Percentiles rank a stretch among this genome's conserved stretches.
Evolutionary conservation across 2,113 vertebrate genomes (phyloP).

Genomic region (Edolisoma coerulescens): DNA sequence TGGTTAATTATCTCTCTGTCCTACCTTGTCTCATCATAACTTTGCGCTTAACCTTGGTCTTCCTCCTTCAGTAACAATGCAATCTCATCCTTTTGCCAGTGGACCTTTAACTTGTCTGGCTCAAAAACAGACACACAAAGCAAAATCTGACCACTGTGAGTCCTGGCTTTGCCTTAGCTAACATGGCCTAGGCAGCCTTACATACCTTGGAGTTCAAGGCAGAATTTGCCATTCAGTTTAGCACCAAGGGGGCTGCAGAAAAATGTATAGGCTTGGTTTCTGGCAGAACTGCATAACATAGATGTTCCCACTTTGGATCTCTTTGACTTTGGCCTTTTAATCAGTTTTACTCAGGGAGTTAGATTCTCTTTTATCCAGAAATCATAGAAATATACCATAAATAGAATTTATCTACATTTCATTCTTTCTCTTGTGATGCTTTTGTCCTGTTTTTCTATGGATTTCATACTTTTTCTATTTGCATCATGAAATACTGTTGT

Average conservation of each 20-base stretch:
- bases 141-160: background rate
- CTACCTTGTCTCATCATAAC: background rate
- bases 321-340: background rate
- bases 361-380: background rate
- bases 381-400: background rate
- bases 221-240: background rate
- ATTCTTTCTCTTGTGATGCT: background rate
- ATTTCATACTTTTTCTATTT: background rate
- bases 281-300: background rate
- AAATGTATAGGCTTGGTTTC: background rate
- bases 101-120: background rate
- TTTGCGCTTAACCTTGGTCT: background rate
- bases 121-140: background rate
- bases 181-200: background rate
- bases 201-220: background rate
- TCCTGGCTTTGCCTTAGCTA: background rate
- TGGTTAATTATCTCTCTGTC: background rate
- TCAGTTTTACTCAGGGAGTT: background rate
- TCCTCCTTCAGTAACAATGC: background rate
- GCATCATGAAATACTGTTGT: background rate
- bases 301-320: background rate
- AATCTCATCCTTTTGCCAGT: background rate
- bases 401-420: background rate
- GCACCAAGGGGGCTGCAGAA: background rate
- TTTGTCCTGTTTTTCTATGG: background rate